Percentiles rank a stretch among this genome's conserved stretches.
Conservation (phyloP, 1,140 invertebrate genomes). For the Brachionus plicatilis region DNA sequence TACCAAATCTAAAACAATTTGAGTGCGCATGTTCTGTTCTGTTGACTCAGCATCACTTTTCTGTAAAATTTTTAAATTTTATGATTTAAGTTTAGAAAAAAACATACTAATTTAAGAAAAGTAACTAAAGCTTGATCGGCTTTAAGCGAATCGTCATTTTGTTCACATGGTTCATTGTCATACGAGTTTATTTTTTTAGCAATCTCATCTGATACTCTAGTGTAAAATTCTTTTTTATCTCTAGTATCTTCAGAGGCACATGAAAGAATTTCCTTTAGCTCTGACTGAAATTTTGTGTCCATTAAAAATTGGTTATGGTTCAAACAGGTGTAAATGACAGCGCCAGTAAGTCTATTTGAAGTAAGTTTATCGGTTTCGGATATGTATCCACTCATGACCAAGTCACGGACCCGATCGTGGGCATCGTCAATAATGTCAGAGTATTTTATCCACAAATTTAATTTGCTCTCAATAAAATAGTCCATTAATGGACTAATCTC, state of each 20-base stretch:
- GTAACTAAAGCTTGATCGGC: not conserved
- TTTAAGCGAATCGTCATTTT: not conserved
- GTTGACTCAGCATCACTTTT: not conserved
- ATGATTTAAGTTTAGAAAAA: not conserved
- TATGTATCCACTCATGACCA: conserved; percentile 22
- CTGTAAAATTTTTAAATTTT: not conserved
- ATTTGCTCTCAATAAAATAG: not conserved
- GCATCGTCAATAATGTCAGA: not conserved
- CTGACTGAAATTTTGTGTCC: not conserved
- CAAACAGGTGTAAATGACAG: not conserved
- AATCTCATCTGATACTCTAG: not conserved
- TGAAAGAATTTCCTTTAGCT: not conserved
- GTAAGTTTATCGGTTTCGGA: not conserved
- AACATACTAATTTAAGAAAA: not conserved
- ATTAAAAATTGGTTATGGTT: not conserved
- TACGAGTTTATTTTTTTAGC: not conserved
- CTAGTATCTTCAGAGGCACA: not conserved
- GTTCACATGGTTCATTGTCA: not conserved
- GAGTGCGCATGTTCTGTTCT: conserved; percentile 6
- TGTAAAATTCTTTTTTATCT: not conserved
- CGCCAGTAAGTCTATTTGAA: not conserved
- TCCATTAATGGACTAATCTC: not conserved
- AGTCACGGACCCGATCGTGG: not conserved
- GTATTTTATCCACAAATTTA: conserved; percentile 28
- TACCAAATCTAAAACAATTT: conserved; percentile 21